Conservation (phyloP, 2,888 invertebrate species). For the Brachypalpus laphriformis region DNA sequence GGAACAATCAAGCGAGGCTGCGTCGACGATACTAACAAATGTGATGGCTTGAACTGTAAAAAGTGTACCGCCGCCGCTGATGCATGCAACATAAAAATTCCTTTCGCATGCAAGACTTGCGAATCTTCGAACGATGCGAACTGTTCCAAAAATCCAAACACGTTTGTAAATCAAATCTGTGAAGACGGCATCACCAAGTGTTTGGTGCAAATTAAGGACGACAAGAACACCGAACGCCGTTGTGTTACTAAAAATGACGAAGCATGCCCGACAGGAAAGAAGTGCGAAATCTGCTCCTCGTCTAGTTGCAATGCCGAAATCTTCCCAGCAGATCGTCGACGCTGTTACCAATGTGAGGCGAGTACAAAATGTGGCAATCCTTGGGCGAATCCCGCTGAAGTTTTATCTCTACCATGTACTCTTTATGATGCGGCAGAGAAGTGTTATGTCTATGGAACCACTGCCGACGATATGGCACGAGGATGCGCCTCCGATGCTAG, state of each 20-base stretch:
- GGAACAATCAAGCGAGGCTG: conserved; percentile 76
- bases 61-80: background rate
- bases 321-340: conserved; percentile 73
- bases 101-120: conserved; percentile 77
- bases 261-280: conserved; percentile 24
- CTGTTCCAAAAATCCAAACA: conserved; percentile 71
- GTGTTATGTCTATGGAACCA: conserved; percentile 75
- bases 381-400: background rate
- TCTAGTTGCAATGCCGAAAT: conserved; percentile 75
- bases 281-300: conserved; percentile 62
- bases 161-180: conserved; percentile 74
- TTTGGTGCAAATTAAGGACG: conserved; percentile 67
- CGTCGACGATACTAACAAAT: background rate
- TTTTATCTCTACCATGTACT: conserved; percentile 61
- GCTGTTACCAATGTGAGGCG: conserved; percentile 76
- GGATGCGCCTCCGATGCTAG: conserved; percentile 76
- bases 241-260: conserved; percentile 65
- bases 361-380: conserved; percentile 69
- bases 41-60: conserved; percentile 61
- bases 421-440: conserved; percentile 74
- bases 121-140: conserved; percentile 46
- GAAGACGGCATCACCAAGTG: conserved; percentile 71
- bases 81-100: background rate
- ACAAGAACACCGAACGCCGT: conserved; percentile 73
- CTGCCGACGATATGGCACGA: conserved; percentile 71